Conservation (phyloP, 2,888 invertebrate genomes). For the Tenthredo scrophulariae region DNA sequence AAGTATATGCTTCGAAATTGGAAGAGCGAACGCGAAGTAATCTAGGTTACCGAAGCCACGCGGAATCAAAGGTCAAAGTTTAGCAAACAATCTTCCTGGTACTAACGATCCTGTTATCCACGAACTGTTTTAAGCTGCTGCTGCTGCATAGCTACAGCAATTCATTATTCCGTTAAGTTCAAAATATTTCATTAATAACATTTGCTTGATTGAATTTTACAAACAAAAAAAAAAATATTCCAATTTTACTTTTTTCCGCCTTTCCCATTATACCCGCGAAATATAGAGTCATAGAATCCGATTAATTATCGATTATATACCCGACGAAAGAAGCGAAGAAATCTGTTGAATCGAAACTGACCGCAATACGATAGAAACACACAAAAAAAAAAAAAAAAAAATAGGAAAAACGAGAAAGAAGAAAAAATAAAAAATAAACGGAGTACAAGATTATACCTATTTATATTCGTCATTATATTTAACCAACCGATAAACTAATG, state of each 20-base stretch:
- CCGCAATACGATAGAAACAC: not conserved
- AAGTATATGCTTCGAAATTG: conserved; percentile 10
- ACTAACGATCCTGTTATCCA: conserved; percentile 25
- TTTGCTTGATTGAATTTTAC: not conserved
- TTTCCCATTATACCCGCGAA: not conserved
- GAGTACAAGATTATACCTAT: not conserved
- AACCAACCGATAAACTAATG: conserved; percentile 22
- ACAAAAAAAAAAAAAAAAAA: not conserved
- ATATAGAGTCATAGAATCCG: not conserved
- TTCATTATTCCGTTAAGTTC: no score
- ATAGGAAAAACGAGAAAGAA: not conserved
- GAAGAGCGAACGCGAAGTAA: not conserved
- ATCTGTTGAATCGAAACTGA: not conserved
- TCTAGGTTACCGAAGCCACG: conserved; percentile 5
- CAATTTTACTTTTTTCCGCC: no score
- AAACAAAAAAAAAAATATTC: not conserved
- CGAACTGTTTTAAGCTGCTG: not conserved
- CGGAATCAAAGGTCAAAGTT: conserved; percentile 29
- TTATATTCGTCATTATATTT: conserved; percentile 14
- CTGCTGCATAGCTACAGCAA: not conserved
- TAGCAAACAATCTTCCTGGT: conserved; percentile 29
- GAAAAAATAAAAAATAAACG: not conserved
- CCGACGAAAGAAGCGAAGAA: not conserved
- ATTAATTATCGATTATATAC: no score
- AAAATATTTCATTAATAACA: no score